Evolutionary conservation across 2,888 invertebrate genomes (phyloP).

Genomic region (Griposia aprilina): DNA sequence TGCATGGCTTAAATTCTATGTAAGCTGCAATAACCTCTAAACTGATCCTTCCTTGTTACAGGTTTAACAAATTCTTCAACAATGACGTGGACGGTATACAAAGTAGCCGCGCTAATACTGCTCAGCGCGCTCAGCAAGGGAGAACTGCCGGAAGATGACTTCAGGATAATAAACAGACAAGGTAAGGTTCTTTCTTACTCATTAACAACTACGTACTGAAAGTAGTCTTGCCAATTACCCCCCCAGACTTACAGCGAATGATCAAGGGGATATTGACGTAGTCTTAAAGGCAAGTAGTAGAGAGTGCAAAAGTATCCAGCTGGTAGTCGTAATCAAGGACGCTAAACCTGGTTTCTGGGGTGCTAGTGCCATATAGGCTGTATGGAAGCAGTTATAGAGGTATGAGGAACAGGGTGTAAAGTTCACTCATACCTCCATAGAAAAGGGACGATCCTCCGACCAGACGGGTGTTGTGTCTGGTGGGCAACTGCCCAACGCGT

Average conservation of each 20-base stretch:
- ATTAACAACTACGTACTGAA: background rate
- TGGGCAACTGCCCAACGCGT: too few species aligned
- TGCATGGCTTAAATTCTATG: background rate
- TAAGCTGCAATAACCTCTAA: background rate
- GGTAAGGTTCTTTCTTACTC: conserved; percentile 69
- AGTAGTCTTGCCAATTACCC: background rate
- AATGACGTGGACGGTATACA: conserved; percentile 79
- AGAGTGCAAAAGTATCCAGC: background rate
- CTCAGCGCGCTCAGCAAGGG: conserved; percentile 83
- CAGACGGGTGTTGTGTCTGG: too few species aligned
- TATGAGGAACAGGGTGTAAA: too few species aligned
- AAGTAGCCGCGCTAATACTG: conserved; percentile 80
- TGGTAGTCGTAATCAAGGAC: background rate
- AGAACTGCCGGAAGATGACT: conserved; percentile 86
- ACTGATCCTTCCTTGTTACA: conserved; percentile 71
- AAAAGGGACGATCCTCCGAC: too few species aligned
- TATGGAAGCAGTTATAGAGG: background rate
- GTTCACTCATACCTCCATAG: too few species aligned
- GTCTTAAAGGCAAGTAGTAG: background rate
- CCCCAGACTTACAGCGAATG: too few species aligned
- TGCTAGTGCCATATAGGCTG: background rate
- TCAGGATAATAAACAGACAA: conserved; percentile 88
- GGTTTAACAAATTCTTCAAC: conserved; percentile 58
- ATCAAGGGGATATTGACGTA: background rate
- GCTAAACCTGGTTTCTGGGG: background rate